These are phyloP conservation scores for Drosophila cognata DNA, from an alignment of 2,888 invertebrate species.

Conservation along the genomic window DNA sequence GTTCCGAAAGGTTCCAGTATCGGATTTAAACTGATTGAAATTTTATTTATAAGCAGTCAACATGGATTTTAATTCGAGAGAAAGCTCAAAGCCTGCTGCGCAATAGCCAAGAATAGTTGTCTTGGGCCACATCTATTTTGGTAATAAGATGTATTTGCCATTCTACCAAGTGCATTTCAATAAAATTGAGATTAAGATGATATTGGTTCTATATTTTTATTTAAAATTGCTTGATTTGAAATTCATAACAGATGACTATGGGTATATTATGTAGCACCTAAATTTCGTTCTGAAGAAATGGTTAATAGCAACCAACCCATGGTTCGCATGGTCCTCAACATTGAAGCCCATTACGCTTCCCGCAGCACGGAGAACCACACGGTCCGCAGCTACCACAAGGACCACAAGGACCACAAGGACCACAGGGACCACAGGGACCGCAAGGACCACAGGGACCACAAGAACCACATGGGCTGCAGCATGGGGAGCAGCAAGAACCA, in stretches of 20 bases:
- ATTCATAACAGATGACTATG: not conserved
- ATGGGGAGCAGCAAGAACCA: constrained; percentile 28
- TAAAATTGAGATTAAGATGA: not conserved
- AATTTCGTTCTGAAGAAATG: constrained; percentile 26
- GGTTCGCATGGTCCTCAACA: not conserved
- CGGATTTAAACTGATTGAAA: constrained; percentile 14
- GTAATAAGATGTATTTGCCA: not conserved
- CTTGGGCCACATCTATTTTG: not conserved
- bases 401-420: not conserved
- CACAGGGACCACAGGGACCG: not conserved
- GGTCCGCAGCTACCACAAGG: not conserved
- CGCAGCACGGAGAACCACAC: constrained; percentile 7
- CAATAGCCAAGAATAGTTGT: no score
- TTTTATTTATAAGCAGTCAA: no score
- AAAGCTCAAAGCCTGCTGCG: constrained; percentile 20
- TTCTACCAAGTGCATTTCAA: not conserved
- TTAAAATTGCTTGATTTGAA: not conserved
- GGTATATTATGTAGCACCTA: not conserved
- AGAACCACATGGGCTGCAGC: constrained; percentile 23
- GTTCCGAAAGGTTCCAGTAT: constrained; percentile 16
- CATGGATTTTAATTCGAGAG: not conserved
- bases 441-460: constrained; percentile 31
- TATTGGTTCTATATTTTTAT: not conserved
- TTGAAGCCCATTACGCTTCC: constrained; percentile 21
- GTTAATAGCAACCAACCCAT: constrained; percentile 5